A percentile compares a stretch with the other conserved stretches of the same genome.
Conservation (phyloP, 2,797 vertebrate species). For the Zenarchopterus dispar region DNA sequence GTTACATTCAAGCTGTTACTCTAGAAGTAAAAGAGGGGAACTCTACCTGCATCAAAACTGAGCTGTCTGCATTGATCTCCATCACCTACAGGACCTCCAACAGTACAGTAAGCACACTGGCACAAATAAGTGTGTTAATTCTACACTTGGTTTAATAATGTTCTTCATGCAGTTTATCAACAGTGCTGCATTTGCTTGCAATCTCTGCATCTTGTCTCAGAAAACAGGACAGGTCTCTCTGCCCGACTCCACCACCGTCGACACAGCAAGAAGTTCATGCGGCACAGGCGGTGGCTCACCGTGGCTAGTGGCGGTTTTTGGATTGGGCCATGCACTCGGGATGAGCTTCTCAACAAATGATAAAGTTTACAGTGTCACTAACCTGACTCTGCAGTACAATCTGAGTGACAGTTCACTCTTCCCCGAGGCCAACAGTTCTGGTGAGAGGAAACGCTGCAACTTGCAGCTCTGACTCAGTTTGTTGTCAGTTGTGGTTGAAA, state of each 20-base stretch:
- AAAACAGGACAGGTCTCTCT: constrained; percentile 70
- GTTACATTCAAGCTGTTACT: constrained; percentile 69
- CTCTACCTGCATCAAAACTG: constrained; percentile 87
- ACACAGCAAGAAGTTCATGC: constrained; percentile 85
- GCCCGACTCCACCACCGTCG: constrained; percentile 76
- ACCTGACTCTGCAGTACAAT: constrained; percentile 86
- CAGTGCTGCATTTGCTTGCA: not conserved
- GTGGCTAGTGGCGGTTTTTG: constrained; percentile 82
- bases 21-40: constrained; percentile 87
- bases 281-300: constrained; percentile 63
- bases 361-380: constrained; percentile 79
- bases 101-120: constrained; percentile 56
- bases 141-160: not conserved
- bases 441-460: constrained; percentile 71
- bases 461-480: not conserved
- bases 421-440: constrained; percentile 76
- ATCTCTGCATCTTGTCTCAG: constrained; percentile 57
- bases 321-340: constrained; percentile 78
- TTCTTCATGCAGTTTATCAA: too few relatives aligned
- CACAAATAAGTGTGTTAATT: not conserved
- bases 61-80: constrained; percentile 84
- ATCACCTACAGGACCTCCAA: constrained; percentile 79
- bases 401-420: constrained; percentile 85
- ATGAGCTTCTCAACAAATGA: constrained; percentile 83
- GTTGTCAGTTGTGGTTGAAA: not conserved